These are phyloP conservation scores for Euwallacea fornicatus DNA, from an alignment of 1,140 invertebrate species.

Conservation along the genomic window DNA sequence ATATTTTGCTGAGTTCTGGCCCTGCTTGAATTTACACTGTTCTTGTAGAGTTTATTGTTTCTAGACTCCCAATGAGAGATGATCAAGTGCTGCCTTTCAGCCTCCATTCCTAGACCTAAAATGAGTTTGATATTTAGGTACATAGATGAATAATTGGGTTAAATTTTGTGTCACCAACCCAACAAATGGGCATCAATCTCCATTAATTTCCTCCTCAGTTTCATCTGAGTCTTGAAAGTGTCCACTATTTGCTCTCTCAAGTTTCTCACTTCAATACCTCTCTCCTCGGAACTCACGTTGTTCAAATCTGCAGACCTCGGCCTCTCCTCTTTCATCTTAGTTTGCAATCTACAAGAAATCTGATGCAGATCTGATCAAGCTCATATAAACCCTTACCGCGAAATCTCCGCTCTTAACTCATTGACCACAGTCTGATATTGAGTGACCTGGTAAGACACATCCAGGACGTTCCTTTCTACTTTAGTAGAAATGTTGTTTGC, in stretches of 20 bases:
- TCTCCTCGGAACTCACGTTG: slow-evolving; percentile 46
- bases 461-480: slow-evolving; percentile 76
- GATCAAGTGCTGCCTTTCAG: slow-evolving; percentile 80
- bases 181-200: slow-evolving; percentile 84
- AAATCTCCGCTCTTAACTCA: slow-evolving; percentile 84
- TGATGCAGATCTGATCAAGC: neutral
- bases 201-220: slow-evolving; percentile 77
- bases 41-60: slow-evolving; percentile 73
- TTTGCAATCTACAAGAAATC: slow-evolving; percentile 61
- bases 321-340: slow-evolving; percentile 75
- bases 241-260: slow-evolving; percentile 81
- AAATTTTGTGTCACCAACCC: slow-evolving; percentile 8
- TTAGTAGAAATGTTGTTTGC: slow-evolving; percentile 86
- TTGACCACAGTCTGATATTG: slow-evolving; percentile 81
- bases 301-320: slow-evolving; percentile 56
- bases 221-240: slow-evolving; percentile 90
- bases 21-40: slow-evolving; percentile 57
- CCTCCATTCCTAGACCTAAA: slow-evolving; percentile 75
- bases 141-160: too few species aligned
- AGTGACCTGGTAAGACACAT: slow-evolving; percentile 80
- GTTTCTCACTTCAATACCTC: slow-evolving; percentile 65
- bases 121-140: neutral
- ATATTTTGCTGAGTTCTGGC: slow-evolving; percentile 63
- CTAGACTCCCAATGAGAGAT: slow-evolving; percentile 85
- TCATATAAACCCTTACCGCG: slow-evolving; percentile 40